Percentiles rank a stretch among this genome's conserved stretches.
These are phyloP conservation scores for Parascotia fuliginaria DNA, from an alignment of 2,888 invertebrate genomes.

Conservation along the genomic window DNA sequence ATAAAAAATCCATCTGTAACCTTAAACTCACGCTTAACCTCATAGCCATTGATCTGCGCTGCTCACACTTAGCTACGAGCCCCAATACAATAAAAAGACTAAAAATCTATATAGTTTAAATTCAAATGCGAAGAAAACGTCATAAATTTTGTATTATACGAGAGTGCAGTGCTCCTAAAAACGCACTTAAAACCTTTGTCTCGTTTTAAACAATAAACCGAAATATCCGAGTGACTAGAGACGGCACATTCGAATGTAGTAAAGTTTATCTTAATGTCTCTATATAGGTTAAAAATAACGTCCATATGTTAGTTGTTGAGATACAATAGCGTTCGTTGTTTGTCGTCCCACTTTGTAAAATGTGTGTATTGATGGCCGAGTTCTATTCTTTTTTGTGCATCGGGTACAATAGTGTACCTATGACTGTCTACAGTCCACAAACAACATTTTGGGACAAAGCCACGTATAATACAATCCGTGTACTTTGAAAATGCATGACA, in stretches of 20 bases:
- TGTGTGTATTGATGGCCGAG: conserved; percentile 37
- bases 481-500: conserved; percentile 6
- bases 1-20: too few species aligned
- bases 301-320: conserved; percentile 61
- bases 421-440: not conserved
- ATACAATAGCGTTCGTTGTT: conserved; percentile 46
- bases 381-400: conserved; percentile 30
- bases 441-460: conserved; percentile 12
- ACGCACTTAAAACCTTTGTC: conserved; percentile 78
- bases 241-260: conserved; percentile 60
- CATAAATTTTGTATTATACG: conserved; percentile 66
- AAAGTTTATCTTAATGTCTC: conserved; percentile 80
- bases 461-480: conserved; percentile 18
- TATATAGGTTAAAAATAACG: conserved; percentile 75
- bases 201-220: conserved; percentile 77
- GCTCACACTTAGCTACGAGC: too few species aligned
- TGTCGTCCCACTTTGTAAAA: conserved; percentile 36
- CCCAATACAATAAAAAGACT: not conserved
- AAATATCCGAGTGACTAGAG: conserved; percentile 54
- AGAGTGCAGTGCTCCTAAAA: conserved; percentile 65
- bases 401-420: conserved; percentile 12
- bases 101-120: conserved; percentile 39
- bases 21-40: too few species aligned
- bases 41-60: too few species aligned
- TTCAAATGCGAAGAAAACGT: conserved; percentile 57